phyloP scores from a whole-genome alignment of 2,888 invertebrate genomes.

The Lathronympha strigana region DNA sequence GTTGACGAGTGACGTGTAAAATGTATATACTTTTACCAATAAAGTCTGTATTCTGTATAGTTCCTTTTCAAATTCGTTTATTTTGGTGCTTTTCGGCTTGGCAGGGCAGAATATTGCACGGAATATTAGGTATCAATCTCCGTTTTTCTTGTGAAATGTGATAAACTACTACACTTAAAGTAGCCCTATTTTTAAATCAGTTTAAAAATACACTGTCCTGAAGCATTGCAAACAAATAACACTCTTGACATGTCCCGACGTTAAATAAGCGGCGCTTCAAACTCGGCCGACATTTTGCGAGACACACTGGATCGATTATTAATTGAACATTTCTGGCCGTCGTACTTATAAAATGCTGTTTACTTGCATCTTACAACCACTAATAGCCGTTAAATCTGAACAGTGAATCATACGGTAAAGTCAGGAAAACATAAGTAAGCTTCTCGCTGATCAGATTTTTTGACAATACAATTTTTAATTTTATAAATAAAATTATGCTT shows the following conservation, averaged over 20 bases:
- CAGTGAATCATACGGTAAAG: slow-evolving; percentile 39
- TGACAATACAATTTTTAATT: neutral
- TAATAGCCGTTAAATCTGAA: slow-evolving; percentile 50
- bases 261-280: slow-evolving; percentile 41
- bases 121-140: too few relatives aligned
- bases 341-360: slow-evolving; percentile 43
- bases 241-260: slow-evolving; percentile 27
- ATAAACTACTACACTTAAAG: neutral
- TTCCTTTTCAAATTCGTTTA: too few relatives aligned
- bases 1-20: too few relatives aligned
- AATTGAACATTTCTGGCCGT: slow-evolving; percentile 30
- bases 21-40: too few relatives aligned
- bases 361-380: slow-evolving; percentile 44
- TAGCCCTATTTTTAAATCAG: neutral
- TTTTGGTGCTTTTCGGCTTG: too few relatives aligned
- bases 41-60: too few relatives aligned
- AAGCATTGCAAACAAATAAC: slow-evolving; percentile 10
- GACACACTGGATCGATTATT: slow-evolving; percentile 35
- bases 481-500: neutral
- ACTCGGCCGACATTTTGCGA: slow-evolving; percentile 23
- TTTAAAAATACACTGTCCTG: slow-evolving; percentile 1
- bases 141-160: neutral
- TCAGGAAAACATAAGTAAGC: slow-evolving; percentile 44
- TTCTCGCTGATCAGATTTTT: slow-evolving; percentile 20
- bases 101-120: too few relatives aligned